These are phyloP conservation scores for Amblyornis subalaris DNA, from an alignment of 2,113 vertebrate genomes.

Conservation along the genomic window DNA sequence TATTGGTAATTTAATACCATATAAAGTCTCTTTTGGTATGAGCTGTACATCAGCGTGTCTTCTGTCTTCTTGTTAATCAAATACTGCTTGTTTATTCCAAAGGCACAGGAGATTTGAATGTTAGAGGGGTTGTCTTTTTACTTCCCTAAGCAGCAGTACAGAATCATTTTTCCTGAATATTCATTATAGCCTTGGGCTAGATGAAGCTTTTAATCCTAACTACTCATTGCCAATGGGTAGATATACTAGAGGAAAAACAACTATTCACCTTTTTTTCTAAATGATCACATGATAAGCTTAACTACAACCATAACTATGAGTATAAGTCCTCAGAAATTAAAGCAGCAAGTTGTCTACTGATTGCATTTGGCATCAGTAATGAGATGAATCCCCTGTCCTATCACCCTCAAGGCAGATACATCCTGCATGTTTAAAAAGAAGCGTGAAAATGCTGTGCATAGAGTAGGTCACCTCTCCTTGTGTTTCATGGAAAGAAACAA, in stretches of 20 bases:
- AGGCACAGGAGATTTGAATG: constrained; percentile 46
- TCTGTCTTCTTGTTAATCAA: constrained; percentile 42
- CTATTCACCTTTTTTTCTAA: constrained; percentile 32
- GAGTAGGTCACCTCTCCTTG: constrained; percentile 8
- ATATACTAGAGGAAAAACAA: constrained; percentile 55
- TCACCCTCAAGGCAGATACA: constrained; percentile 19
- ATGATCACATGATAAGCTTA: constrained; percentile 60
- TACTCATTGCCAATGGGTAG: constrained; percentile 56
- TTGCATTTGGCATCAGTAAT: constrained; percentile 43
- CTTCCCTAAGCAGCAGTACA: constrained; percentile 39
- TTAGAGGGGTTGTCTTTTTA: constrained; percentile 44
- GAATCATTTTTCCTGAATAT: constrained; percentile 59
- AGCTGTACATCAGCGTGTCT: neutral
- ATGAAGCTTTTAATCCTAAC: constrained; percentile 61
- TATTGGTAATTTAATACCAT: neutral
- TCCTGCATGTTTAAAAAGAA: neutral
- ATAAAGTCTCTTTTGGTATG: neutral
- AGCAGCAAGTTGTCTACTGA: constrained; percentile 52
- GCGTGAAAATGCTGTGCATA: neutral
- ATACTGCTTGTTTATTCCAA: constrained; percentile 59
- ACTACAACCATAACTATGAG: constrained; percentile 36
- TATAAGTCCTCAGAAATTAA: constrained; percentile 50
- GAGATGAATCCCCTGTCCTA: constrained; percentile 25
- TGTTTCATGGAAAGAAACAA: neutral
- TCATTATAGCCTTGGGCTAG: constrained; percentile 60